phyloP scores from a whole-genome alignment of 2,113 vertebrate genomes.

The Pseudopodoces humilis region DNA sequence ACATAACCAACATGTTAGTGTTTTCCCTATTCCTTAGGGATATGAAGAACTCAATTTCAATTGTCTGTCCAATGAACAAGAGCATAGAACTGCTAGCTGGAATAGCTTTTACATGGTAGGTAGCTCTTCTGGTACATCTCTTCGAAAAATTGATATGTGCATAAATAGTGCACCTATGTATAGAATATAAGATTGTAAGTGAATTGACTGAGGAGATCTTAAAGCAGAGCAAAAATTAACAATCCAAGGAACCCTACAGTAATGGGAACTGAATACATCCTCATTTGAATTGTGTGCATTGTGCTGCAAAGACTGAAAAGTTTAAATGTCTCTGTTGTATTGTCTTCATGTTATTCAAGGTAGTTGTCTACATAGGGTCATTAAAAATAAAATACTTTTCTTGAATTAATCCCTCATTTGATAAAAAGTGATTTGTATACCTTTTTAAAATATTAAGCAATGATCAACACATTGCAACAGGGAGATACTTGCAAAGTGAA shows the following conservation, averaged over 20 bases:
- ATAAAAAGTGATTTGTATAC: neutral
- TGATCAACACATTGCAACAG: neutral
- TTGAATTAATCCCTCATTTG: neutral
- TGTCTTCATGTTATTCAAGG: neutral
- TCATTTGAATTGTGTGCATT: neutral
- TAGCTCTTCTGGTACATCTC: neutral
- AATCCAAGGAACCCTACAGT: neutral
- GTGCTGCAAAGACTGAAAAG: neutral
- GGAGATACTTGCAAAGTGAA: neutral
- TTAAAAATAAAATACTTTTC: neutral
- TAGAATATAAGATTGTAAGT: neutral
- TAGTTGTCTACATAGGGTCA: neutral
- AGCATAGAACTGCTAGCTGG: neutral
- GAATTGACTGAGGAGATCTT: slow-evolving; percentile 2
- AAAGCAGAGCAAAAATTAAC: neutral
- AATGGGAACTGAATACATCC: neutral
- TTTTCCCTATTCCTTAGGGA: neutral
- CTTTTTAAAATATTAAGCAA: neutral
- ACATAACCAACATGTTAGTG: neutral
- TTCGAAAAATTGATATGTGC: neutral
- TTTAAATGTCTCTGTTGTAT: neutral
- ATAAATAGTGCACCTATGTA: neutral
- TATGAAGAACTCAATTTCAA: neutral
- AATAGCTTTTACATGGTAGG: neutral
- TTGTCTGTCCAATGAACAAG: neutral